Evolutionary conservation across 2,113 vertebrate genomes (phyloP).

Genomic region (Petromus typicus): DNA sequence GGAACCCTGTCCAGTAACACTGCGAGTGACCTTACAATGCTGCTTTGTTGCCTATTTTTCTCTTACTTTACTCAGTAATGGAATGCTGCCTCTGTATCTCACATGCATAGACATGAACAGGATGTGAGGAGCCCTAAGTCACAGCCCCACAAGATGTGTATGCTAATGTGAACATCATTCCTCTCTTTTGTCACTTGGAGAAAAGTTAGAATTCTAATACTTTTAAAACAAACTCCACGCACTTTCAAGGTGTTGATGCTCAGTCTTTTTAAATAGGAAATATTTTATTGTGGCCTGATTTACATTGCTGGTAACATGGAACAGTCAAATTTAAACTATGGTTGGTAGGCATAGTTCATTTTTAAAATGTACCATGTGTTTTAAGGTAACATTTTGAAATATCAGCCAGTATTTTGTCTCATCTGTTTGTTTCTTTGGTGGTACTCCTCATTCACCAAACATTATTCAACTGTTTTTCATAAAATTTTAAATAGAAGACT

Average conservation of each 20-base stretch:
- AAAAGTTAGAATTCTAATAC: background rate
- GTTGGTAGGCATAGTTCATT: background rate
- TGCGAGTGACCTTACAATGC: background rate
- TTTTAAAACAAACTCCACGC: background rate
- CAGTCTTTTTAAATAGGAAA: background rate
- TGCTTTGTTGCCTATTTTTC: background rate
- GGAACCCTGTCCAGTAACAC: background rate
- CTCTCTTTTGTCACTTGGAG: background rate
- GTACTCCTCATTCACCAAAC: background rate
- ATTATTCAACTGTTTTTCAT: background rate
- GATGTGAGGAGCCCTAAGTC: background rate
- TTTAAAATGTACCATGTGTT: background rate
- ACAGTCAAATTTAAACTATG: background rate
- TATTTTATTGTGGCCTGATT: background rate
- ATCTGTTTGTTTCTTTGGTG: background rate
- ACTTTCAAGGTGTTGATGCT: background rate
- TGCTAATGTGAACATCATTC: background rate
- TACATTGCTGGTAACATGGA: background rate
- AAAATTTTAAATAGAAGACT: background rate
- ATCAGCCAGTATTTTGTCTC: background rate
- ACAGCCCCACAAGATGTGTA: accelerated
- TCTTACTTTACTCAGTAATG: background rate
- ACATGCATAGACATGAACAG: background rate
- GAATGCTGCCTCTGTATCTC: background rate
- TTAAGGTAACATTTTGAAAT: background rate